phyloP scores from a whole-genome alignment of 2,888 invertebrate genomes.

The Ashinkailepas kermadecensis region DNA sequence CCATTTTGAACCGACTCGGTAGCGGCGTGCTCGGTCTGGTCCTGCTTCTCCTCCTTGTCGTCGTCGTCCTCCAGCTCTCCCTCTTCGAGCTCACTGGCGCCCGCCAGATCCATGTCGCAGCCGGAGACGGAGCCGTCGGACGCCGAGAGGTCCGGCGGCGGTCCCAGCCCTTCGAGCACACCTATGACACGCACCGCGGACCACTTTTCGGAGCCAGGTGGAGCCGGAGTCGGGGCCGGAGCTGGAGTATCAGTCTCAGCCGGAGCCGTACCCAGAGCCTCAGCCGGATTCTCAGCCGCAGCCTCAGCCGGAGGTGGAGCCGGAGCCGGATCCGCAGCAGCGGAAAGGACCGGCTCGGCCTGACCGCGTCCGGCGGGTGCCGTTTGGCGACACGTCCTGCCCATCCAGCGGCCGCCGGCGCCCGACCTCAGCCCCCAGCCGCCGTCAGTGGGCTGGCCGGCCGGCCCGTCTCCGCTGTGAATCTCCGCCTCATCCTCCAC shows the following conservation, averaged over 20 bases:
- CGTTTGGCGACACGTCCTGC: background rate
- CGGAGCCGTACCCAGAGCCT: background rate
- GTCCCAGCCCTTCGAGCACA: background rate
- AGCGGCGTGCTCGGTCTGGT: background rate
- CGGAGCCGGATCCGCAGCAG: background rate
- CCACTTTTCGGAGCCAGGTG: background rate
- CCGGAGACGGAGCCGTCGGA: background rate
- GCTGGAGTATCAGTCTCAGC: too few relatives aligned
- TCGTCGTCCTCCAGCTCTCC: constrained; percentile 35
- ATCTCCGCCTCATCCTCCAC: background rate
- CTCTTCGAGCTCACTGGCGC: constrained; percentile 30
- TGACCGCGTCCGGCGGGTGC: too few relatives aligned
- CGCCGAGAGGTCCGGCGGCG: background rate
- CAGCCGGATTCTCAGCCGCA: background rate
- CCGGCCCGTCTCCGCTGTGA: too few relatives aligned
- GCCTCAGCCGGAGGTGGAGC: background rate
- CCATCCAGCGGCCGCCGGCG: background rate
- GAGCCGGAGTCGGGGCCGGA: background rate
- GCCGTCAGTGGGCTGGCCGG: background rate
- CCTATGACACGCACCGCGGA: background rate
- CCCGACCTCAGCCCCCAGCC: background rate
- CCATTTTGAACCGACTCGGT: background rate
- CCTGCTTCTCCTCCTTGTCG: constrained; percentile 11
- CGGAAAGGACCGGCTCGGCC: too few relatives aligned
- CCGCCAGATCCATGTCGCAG: background rate